Evolutionary conservation across 2,888 invertebrate species (phyloP), one percentile per base, ranked within the genome.

Genomic region (Drosophila pullipes): DNA sequence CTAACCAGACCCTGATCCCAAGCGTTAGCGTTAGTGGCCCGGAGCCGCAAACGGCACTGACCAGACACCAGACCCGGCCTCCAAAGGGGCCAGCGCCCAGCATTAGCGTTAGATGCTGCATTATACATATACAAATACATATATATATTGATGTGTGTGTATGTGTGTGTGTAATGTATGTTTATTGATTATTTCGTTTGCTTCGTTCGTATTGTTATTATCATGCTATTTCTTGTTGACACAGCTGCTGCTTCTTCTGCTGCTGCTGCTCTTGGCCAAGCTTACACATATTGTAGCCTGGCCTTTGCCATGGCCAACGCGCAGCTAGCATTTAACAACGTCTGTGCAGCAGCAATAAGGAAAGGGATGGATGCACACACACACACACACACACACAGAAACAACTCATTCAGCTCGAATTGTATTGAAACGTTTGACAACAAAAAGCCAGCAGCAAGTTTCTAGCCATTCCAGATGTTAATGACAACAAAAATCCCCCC

Each of bases 111-210:
- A 47, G 47, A 41, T 39, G 57, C 28, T 39, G 39, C 39, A 28
- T 18, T 2, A 25, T 13, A 31, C 9, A 31, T 31, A 35, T n/a
- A 22, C 30, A 16, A 2, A 30, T 31, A 7, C 1, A 30, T 31
- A 31, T 61, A 25, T 31, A 6, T 33, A 7, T 47, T 44, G 39
- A 30, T 50, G 33, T 60, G 2, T 31, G 10, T 13, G 22, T 25
- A 1, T 60, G 22, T 55, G 65, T 62, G 65, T 55, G 28, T 35
- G 33, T 57, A 85, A 47, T 47, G 25, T 25, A 47, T 25, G 16
- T 47, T 9, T 84, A 85, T 89, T 84, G 85, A 85, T 85, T 85
- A 84, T 89, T 86, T 77, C 78, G 74, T 82, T 86, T 85, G 86
- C 77, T 82, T 75, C 58, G 67, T 69, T 53, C 37, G 35, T 50